Evolutionary conservation across 2,797 vertebrate species (phyloP).

Genomic region (Pseudopleuronectes americanus): DNA sequence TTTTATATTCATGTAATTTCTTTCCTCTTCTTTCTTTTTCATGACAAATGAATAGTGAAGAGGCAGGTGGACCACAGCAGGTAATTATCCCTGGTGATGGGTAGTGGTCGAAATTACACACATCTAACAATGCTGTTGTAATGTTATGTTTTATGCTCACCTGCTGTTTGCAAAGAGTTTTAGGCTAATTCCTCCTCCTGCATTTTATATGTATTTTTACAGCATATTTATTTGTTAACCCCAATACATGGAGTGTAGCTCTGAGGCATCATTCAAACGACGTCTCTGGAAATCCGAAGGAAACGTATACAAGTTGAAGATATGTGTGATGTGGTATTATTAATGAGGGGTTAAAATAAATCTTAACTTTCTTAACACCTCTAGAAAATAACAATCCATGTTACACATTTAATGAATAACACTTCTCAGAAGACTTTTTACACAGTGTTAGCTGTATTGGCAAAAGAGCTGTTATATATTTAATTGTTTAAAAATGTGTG

Average conservation of each 20-base stretch:
- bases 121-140: slow-evolving; percentile 17
- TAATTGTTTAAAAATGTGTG: slow-evolving; percentile 60
- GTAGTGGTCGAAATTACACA: slow-evolving; percentile 35
- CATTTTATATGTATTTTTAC: slow-evolving; percentile 79
- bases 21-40: slow-evolving; percentile 8
- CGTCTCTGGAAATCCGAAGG: slow-evolving; percentile 67
- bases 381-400: slow-evolving; percentile 74
- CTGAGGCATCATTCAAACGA: slow-evolving; percentile 85
- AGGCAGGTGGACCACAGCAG: slow-evolving; percentile 59
- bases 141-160: slow-evolving; percentile 48
- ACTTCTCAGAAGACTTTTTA: slow-evolving; percentile 73
- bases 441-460: slow-evolving; percentile 48
- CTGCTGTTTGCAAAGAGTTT: slow-evolving; percentile 36
- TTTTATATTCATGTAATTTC: slow-evolving; percentile 73
- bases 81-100: slow-evolving; percentile 47
- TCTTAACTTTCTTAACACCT: slow-evolving; percentile 72
- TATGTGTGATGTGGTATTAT: slow-evolving; percentile 87
- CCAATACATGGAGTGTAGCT: slow-evolving; percentile 86
- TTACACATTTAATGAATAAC: slow-evolving; percentile 91
- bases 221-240: slow-evolving; percentile 84
- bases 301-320: slow-evolving; percentile 84
- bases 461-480: slow-evolving; percentile 67
- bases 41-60: slow-evolving; percentile 55
- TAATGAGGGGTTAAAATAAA: slow-evolving; percentile 64
- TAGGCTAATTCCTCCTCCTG: slow-evolving; percentile 39